phyloP scores from a whole-genome alignment of 2,113 vertebrate genomes.

The Poeciliopsis prolifica region DNA sequence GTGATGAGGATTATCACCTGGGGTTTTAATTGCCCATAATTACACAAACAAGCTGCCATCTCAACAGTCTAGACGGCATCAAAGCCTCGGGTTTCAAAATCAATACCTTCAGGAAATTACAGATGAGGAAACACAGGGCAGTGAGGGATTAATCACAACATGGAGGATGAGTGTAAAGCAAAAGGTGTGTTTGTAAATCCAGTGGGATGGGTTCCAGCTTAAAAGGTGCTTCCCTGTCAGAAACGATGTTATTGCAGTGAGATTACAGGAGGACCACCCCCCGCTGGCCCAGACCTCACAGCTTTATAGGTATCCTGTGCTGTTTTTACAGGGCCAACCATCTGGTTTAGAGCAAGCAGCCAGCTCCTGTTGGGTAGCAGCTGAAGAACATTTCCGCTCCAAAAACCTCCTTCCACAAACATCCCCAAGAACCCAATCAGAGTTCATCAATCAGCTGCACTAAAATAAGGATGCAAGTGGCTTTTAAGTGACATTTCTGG shows the following conservation, averaged over 20 bases:
- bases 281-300: constrained; percentile 43
- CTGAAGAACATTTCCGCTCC: constrained; percentile 31
- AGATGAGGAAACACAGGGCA: constrained; percentile 18
- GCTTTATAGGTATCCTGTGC: constrained; percentile 28
- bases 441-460: neutral
- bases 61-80: constrained; percentile 48
- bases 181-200: constrained; percentile 5
- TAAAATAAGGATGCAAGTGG: neutral
- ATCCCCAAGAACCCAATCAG: neutral
- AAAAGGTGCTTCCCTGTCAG: neutral
- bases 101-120: neutral
- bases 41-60: constrained; percentile 37
- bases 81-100: constrained; percentile 34
- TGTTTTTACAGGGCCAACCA: constrained; percentile 47
- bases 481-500: neutral
- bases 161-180: neutral
- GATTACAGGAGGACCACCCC: neutral
- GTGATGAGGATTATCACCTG: constrained; percentile 24
- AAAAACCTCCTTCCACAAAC: neutral
- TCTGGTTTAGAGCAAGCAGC: constrained; percentile 48
- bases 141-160: constrained; percentile 10
- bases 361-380: constrained; percentile 53
- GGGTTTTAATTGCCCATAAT: constrained; percentile 32
- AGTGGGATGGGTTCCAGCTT: neutral
- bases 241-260: constrained; percentile 3